Evolutionary conservation across 2,113 vertebrate species (phyloP).

Genomic region (Pseudorhombus dupliciocellatus): DNA sequence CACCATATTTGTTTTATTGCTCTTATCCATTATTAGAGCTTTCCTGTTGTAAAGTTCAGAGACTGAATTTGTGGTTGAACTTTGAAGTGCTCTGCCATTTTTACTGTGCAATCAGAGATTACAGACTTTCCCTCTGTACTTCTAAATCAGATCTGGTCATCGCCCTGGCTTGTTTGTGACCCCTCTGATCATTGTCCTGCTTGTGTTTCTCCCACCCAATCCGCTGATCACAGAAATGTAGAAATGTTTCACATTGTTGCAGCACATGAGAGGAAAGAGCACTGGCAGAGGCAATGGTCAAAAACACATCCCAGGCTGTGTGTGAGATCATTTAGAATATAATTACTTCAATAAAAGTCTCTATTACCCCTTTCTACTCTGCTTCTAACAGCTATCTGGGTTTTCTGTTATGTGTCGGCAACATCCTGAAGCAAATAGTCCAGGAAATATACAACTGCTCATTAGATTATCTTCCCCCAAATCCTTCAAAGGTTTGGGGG

Average conservation of each 20-base stretch:
- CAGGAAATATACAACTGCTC: constrained; percentile 32
- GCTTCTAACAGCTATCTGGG: constrained; percentile 3
- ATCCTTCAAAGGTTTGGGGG: constrained; percentile 38
- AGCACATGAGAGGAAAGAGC: too few species aligned
- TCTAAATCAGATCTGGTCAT: too few species aligned
- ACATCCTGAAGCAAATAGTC: constrained; percentile 1
- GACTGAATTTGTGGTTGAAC: too few species aligned
- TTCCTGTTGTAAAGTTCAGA: too few species aligned
- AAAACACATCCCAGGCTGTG: neutral
- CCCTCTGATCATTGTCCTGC: neutral
- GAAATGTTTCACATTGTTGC: too few species aligned
- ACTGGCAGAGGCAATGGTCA: too few species aligned
- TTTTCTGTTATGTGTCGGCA: constrained; percentile 11
- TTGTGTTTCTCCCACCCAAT: too few species aligned
- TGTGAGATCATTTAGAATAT: neutral
- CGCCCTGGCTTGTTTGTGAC: neutral
- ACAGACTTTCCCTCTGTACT: too few species aligned
- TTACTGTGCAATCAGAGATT: too few species aligned
- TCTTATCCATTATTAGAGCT: too few species aligned
- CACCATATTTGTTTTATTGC: neutral
- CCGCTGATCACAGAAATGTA: too few species aligned
- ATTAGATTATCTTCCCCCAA: constrained; percentile 44
- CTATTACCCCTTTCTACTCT: neutral
- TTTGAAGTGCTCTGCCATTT: too few species aligned
- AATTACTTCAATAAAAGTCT: neutral